Conservation (phyloP, 64 coral and sea anemone genomes). For the Pachyseris speciosa region DNA sequence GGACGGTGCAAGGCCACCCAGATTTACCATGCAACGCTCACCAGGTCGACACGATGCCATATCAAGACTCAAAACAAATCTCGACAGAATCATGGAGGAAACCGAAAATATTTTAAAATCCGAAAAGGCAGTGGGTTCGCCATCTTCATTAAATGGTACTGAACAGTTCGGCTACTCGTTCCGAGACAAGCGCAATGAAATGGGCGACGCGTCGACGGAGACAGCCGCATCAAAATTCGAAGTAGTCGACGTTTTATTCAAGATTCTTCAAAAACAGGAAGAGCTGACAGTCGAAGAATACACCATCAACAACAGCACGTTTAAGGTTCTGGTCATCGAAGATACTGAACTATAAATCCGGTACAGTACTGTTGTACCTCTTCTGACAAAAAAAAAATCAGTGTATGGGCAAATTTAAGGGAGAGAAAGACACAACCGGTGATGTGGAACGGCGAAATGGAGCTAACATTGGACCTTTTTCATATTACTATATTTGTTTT, state of each 20-base stretch:
- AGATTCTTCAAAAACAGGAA: conserved; percentile 48
- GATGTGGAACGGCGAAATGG: no score
- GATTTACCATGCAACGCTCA: neutral
- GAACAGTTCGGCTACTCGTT: neutral
- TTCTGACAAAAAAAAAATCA: no score
- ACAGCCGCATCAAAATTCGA: conserved; percentile 3
- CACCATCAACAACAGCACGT: conserved; percentile 29
- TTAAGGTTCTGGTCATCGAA: conserved; percentile 42
- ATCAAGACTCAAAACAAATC: conserved; percentile 20
- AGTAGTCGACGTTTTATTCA: neutral
- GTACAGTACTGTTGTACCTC: neutral
- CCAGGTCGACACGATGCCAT: conserved; percentile 1
- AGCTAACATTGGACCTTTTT: no score
- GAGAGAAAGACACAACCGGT: no score
- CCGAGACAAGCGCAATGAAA: neutral
- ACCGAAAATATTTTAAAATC: conserved; percentile 3
- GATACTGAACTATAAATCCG: conserved; percentile 11
- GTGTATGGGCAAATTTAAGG: no score
- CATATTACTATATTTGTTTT: no score
- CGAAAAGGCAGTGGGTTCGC: neutral
- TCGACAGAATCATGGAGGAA: conserved; percentile 40
- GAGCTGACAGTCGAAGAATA: conserved; percentile 29
- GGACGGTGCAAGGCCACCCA: no score
- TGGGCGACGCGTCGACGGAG: neutral
- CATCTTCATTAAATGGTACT: neutral